Evolutionary conservation across 2,888 invertebrate species (phyloP), one percentile per base, ranked within the genome.

Genomic region (Lordiphosa fenestrarum): DNA sequence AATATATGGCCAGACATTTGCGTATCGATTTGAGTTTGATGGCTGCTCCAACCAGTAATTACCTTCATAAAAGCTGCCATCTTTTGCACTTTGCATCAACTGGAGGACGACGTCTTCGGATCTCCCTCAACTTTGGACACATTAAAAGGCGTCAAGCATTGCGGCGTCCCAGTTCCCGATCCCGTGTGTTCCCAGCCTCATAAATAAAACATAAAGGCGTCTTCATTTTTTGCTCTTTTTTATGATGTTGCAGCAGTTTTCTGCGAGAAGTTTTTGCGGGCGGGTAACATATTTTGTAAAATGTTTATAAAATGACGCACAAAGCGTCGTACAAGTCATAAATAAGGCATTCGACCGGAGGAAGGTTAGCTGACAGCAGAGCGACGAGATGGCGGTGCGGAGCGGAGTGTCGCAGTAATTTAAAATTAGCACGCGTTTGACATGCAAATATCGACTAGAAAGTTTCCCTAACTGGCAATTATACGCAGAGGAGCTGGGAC

Each of bases 261-360:
- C 64, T 9, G 4, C 30, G 12, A 15, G 57, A 39, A 44, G 53
- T 49, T 52, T 41, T 12, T 44, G 39, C 33, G 44, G 62, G 39
- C 46, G 57, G 51, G 50, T 55, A 82, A 68, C 78, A 84, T 74
- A 85, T 72, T 80, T 74, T 74, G 69, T 67, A 83, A 80, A 85
- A 80, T 83, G 85, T 85, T 80, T 83, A 84, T 74, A 83, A 80
- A 80, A 80, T 78, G 75, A 74, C 80, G 80, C 73, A 72, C 67
- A 74, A 71, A 80, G 71, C 75, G 78, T 73, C 75, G 78, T 73
- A 77, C 84, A 84, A 84, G 84, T 82, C 85, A 84, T 84, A 80
- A 84, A 80, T 84, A 80, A 80, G 82, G 80, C 62, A 67, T 78
- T 82, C 66, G 67, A 65, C 66, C 19, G 25, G 19, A 13, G 38